phyloP scores from a whole-genome alignment of 2,797 vertebrate species.

The Acipenser ruthenus region DNA sequence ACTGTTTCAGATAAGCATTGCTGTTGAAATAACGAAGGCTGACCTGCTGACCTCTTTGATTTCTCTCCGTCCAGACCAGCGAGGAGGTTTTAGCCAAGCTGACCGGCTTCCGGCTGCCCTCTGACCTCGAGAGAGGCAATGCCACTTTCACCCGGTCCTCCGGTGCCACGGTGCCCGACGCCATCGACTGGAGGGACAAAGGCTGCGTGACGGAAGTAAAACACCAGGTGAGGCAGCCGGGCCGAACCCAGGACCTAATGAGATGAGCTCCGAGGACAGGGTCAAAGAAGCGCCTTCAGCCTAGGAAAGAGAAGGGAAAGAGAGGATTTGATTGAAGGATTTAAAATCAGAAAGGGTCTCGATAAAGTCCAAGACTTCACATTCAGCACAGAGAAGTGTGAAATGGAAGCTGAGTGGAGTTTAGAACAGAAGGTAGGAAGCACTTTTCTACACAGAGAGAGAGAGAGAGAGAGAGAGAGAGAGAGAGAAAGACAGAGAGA shows the following conservation, averaged over 20 bases:
- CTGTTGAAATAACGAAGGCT: neutral
- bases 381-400: no score
- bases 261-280: no score
- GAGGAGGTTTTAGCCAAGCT: conserved; percentile 53
- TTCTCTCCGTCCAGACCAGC: conserved; percentile 45
- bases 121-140: conserved; percentile 27
- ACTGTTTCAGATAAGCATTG: neutral
- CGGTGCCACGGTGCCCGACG: conserved; percentile 35
- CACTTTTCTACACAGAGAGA: no score
- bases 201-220: conserved; percentile 74
- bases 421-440: no score
- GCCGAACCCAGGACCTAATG: no score
- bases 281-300: no score
- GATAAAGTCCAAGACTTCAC: no score
- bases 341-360: neutral
- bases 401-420: no score
- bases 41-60: neutral
- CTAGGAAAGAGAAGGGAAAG: neutral
- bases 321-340: neutral
- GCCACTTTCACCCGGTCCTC: neutral
- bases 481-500: no score
- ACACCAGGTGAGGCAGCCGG: conserved; percentile 58
- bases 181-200: conserved; percentile 70
- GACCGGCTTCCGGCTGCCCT: conserved; percentile 43
- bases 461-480: no score